Evolutionary conservation across 2,113 vertebrate genomes (phyloP).

Genomic region (Edolisoma coerulescens): DNA sequence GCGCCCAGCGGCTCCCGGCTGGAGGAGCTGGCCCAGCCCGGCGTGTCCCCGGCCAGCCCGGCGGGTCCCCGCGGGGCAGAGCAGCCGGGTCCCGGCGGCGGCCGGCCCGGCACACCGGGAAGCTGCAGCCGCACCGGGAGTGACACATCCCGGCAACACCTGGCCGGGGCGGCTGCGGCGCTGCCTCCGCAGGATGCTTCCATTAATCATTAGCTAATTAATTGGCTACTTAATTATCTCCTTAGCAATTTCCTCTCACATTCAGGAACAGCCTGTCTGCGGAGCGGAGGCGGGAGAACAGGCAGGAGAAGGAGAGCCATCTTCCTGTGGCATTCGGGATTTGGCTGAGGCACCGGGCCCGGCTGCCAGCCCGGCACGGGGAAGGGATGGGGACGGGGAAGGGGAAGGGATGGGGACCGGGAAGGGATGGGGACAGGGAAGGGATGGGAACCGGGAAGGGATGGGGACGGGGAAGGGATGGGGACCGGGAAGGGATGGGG

Average conservation of each 20-base stretch:
- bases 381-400: accelerated
- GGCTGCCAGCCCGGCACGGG: neutral
- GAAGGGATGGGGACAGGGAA: neutral
- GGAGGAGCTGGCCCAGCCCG: neutral
- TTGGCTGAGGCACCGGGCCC: neutral
- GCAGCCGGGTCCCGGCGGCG: accelerated
- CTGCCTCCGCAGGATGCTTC: slow-evolving; percentile 42
- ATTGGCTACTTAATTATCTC: slow-evolving; percentile 38
- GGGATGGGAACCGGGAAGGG: neutral
- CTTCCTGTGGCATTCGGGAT: slow-evolving; percentile 7
- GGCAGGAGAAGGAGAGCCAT: neutral
- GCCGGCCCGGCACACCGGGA: neutral
- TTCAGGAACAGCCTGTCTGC: slow-evolving; percentile 38
- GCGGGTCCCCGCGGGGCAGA: accelerated
- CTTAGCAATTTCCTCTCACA: slow-evolving; percentile 40
- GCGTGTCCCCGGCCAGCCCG: accelerated
- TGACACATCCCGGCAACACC: neutral
- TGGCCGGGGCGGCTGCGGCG: neutral
- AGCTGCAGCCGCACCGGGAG: neutral
- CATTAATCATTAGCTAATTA: slow-evolving; percentile 60
- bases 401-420: neutral
- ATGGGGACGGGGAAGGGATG: neutral
- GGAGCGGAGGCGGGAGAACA: slow-evolving; percentile 15
- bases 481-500: neutral
- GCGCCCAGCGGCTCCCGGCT: neutral